Evolutionary conservation across 2,113 vertebrate species (phyloP).

Genomic region (Eulemur rufifrons): DNA sequence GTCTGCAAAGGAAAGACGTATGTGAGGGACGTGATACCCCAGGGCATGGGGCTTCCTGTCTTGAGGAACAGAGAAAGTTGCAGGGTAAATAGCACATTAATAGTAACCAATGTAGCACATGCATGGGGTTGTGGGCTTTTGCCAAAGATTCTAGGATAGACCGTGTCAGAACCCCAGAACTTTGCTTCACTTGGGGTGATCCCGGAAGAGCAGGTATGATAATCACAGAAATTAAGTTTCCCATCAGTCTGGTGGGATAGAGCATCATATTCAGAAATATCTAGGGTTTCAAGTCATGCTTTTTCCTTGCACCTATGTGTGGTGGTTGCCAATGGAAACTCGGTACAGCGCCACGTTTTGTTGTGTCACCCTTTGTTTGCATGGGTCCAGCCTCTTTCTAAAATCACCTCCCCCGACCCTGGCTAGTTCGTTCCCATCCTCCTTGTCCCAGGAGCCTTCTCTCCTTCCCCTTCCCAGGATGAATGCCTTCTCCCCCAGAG

Average conservation of each 20-base stretch:
- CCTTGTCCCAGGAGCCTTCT: neutral
- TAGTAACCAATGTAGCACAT: neutral
- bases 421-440: neutral
- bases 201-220: neutral
- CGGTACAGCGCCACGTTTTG: neutral
- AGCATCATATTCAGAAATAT: neutral
- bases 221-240: neutral
- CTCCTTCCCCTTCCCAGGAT: neutral
- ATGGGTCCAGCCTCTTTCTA: neutral
- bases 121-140: neutral
- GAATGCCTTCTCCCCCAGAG: neutral
- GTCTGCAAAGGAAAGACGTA: neutral
- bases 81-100: neutral
- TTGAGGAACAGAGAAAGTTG: neutral
- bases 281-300: neutral
- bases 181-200: neutral
- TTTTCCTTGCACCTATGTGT: neutral
- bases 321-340: neutral
- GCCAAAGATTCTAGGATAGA: neutral
- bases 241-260: neutral
- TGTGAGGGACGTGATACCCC: neutral
- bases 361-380: neutral
- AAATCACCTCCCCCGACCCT: neutral
- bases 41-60: neutral
- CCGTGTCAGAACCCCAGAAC: neutral